phyloP scores from a whole-genome alignment of 1,140 invertebrate species.

The Aphidius ervi region DNA sequence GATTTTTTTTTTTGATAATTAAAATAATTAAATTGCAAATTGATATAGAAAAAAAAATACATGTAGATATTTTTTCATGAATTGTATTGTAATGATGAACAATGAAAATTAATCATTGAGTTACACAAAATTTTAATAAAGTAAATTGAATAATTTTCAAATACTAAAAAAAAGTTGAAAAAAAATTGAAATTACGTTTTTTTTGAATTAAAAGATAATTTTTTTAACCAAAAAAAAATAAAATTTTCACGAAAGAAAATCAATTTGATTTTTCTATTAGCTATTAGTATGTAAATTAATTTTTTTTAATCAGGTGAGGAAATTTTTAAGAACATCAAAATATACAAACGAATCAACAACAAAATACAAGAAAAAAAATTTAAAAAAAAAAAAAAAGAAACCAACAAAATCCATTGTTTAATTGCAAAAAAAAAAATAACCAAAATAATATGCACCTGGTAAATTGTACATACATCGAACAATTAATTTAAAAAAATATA shows the following conservation, averaged over 20 bases:
- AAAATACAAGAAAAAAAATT: background rate
- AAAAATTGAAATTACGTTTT: background rate
- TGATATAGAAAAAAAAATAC: too few species aligned
- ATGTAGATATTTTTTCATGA: background rate
- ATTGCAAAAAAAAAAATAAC: conserved; percentile 37
- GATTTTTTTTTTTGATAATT: background rate
- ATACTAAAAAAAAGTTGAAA: too few species aligned
- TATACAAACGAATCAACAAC: background rate
- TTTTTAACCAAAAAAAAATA: too few species aligned
- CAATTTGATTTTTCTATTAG: too few species aligned
- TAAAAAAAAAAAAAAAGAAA: conserved; percentile 26
- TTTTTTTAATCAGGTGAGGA: too few species aligned
- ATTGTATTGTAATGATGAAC: too few species aligned
- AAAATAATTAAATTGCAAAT: too few species aligned
- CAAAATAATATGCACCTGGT: background rate
- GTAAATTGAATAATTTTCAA: too few species aligned
- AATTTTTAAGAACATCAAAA: too few species aligned
- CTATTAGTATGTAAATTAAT: too few species aligned
- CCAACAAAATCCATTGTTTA: conserved; percentile 29
- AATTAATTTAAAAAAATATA: background rate
- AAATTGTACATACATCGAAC: background rate
- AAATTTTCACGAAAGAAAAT: too few species aligned
- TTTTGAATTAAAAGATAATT: background rate
- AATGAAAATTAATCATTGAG: background rate
- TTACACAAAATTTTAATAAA: too few species aligned